phyloP scores from a whole-genome alignment of 2,113 vertebrate genomes.

The Myotis brandtii region DNA sequence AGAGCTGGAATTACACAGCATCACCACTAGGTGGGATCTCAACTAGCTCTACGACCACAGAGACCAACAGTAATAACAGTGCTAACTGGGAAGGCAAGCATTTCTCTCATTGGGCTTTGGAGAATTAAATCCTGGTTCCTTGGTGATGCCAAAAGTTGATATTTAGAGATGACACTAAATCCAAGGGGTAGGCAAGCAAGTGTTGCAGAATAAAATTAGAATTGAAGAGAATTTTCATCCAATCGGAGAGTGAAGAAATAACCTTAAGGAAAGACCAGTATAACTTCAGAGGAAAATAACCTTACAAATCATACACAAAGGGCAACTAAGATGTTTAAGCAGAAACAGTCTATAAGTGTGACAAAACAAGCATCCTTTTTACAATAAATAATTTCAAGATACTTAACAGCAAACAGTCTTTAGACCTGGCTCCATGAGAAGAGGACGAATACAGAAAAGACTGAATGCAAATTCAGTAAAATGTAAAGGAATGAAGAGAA shows the following conservation, averaged over 20 bases:
- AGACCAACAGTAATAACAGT: background rate
- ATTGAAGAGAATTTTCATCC: background rate
- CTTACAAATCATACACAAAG: background rate
- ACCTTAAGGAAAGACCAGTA: background rate
- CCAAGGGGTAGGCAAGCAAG: background rate
- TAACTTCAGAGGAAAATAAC: background rate
- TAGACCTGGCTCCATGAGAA: background rate
- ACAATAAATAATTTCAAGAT: background rate
- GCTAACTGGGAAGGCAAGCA: background rate
- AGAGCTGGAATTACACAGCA: background rate
- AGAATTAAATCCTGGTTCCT: background rate
- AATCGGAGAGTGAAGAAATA: background rate
- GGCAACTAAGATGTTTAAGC: background rate
- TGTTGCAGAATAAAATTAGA: background rate
- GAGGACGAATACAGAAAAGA: background rate
- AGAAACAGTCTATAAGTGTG: background rate
- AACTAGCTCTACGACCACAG: background rate
- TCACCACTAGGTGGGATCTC: constrained; percentile 69
- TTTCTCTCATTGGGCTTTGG: background rate
- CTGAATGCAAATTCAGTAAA: background rate
- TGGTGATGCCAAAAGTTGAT: background rate
- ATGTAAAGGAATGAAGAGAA: background rate
- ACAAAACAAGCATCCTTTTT: background rate
- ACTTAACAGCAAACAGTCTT: background rate
- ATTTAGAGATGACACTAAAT: background rate